A percentile compares a stretch with the other conserved stretches of the same genome.
Evolutionary conservation across 2,113 vertebrate genomes (phyloP).

Genomic region (Tursiops truncatus): DNA sequence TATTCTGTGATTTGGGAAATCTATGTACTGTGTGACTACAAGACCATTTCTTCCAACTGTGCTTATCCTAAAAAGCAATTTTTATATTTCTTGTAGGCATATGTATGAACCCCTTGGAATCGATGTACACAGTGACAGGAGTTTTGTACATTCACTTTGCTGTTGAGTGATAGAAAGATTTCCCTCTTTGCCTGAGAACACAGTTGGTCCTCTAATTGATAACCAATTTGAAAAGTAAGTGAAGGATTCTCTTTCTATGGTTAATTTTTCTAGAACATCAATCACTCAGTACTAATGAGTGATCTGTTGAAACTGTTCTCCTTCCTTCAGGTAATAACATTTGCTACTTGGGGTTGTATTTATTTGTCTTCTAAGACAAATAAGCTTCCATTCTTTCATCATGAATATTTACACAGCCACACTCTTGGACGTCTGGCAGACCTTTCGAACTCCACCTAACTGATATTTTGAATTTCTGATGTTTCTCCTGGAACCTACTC

Average conservation of each 20-base stretch:
- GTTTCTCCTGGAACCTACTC: not conserved
- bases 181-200: not conserved
- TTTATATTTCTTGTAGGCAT: not conserved
- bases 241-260: not conserved
- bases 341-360: not conserved
- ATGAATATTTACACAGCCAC: not conserved
- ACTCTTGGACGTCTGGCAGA: not conserved
- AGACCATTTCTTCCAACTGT: not conserved
- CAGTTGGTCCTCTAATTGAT: not conserved
- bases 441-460: not conserved
- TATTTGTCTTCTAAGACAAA: slow-evolving; percentile 1
- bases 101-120: not conserved
- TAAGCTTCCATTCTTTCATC: not conserved
- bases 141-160: not conserved
- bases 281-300: not conserved
- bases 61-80: not conserved
- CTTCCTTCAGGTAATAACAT: not conserved
- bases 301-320: not conserved
- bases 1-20: not conserved
- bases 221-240: not conserved
- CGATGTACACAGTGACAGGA: not conserved
- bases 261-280: not conserved
- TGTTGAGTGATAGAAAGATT: not conserved
- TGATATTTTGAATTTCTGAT: not conserved
- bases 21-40: not conserved